Evolutionary conservation across 2,113 vertebrate genomes (phyloP).

Genomic region (Saccopteryx bilineata): DNA sequence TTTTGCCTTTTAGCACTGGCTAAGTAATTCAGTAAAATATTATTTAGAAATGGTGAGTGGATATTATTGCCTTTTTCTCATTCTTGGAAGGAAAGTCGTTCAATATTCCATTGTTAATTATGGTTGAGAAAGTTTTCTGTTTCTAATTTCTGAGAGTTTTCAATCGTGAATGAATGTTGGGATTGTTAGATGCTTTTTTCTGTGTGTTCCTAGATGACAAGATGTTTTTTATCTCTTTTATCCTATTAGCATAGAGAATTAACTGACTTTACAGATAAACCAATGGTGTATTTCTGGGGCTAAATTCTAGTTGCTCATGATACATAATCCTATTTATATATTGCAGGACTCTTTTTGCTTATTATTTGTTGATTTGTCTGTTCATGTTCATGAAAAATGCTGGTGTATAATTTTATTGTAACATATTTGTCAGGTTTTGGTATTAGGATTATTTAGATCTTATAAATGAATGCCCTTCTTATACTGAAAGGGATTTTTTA

Average conservation of each 20-base stretch:
- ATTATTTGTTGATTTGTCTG: background rate
- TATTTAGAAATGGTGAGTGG: background rate
- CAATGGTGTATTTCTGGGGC: background rate
- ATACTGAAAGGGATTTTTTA: background rate
- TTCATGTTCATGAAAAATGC: background rate
- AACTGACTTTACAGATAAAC: background rate
- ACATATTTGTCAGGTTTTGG: background rate
- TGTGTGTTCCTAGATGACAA: background rate
- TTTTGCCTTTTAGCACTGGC: background rate
- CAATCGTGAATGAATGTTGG: background rate
- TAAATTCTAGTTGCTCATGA: background rate
- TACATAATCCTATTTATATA: background rate
- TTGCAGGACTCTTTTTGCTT: background rate
- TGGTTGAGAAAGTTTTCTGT: background rate
- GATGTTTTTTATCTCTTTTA: background rate
- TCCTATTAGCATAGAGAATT: background rate
- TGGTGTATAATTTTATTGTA: background rate
- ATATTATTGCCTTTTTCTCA: background rate
- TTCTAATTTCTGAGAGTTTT: slow-evolving; percentile 15
- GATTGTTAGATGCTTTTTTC: background rate
- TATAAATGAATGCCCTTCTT: background rate
- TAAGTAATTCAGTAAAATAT: background rate
- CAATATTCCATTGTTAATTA: background rate
- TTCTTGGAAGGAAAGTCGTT: background rate
- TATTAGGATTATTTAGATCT: background rate